phyloP scores from a whole-genome alignment of 2,888 invertebrate genomes.

The Parnassius apollo region DNA sequence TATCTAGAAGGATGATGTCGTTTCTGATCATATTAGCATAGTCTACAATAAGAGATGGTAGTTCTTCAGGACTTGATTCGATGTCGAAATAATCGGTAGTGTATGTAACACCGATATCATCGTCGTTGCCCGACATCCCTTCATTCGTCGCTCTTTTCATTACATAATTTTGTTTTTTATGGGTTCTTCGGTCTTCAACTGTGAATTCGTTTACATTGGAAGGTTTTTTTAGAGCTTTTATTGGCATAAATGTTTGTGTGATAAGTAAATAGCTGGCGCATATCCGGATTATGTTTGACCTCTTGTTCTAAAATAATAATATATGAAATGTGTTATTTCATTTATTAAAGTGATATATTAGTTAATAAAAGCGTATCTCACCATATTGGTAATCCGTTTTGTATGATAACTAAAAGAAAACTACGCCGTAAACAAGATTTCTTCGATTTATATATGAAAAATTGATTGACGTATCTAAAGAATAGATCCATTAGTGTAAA shows the following conservation, averaged over 20 bases:
- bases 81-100: slow-evolving; percentile 43
- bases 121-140: slow-evolving; percentile 44
- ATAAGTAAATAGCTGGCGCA: slow-evolving; percentile 50
- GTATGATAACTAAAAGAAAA: slow-evolving; percentile 23
- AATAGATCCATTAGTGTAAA: slow-evolving; percentile 63
- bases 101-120: slow-evolving; percentile 46
- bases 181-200: slow-evolving; percentile 57
- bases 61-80: slow-evolving; percentile 50
- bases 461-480: slow-evolving; percentile 56
- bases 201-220: slow-evolving; percentile 52
- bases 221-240: slow-evolving; percentile 48
- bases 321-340: not conserved
- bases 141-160: slow-evolving; percentile 49
- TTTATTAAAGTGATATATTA: not conserved
- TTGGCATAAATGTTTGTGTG: slow-evolving; percentile 51
- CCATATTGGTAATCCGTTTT: slow-evolving; percentile 9
- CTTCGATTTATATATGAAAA: slow-evolving; percentile 56
- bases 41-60: slow-evolving; percentile 64
- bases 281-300: slow-evolving; percentile 38
- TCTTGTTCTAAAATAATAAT: slow-evolving; percentile 15
- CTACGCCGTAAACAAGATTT: slow-evolving; percentile 29
- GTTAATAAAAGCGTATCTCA: slow-evolving; percentile 4
- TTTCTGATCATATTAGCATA: slow-evolving; percentile 70
- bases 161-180: slow-evolving; percentile 59
- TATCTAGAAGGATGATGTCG: slow-evolving; percentile 65